Conservation (phyloP, 2,888 invertebrate genomes). For the Caprella mutica region DNA sequence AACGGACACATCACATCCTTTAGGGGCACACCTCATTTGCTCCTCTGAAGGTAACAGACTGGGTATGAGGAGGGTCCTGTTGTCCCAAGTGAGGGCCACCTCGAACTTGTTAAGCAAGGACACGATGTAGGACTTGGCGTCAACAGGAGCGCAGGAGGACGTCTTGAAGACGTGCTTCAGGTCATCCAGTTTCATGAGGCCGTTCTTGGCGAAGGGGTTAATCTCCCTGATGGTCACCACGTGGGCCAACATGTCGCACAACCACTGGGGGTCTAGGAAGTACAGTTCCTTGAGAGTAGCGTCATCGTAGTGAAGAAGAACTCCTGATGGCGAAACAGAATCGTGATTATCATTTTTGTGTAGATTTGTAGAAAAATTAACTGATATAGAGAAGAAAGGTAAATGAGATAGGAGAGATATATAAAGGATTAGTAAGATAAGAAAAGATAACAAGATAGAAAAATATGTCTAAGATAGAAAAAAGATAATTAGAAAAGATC, state of each 20-base stretch:
- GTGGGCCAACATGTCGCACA: slow-evolving; percentile 93
- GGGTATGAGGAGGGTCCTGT: slow-evolving; percentile 76
- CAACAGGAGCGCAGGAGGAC: slow-evolving; percentile 60
- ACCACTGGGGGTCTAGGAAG: slow-evolving; percentile 95
- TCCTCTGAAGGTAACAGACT: slow-evolving; percentile 73
- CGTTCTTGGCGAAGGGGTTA: slow-evolving; percentile 84
- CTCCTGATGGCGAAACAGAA: too few species aligned
- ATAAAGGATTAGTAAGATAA: too few species aligned
- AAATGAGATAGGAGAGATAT: too few species aligned
- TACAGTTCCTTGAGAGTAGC: slow-evolving; percentile 86
- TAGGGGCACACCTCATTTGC: slow-evolving; percentile 47
- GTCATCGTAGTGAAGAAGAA: slow-evolving; percentile 86
- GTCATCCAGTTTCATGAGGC: slow-evolving; percentile 87
- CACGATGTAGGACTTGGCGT: slow-evolving; percentile 68
- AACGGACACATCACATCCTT: slow-evolving; percentile 41
- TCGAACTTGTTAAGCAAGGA: slow-evolving; percentile 92
- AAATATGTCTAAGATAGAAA: too few species aligned
- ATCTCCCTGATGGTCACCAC: slow-evolving; percentile 95
- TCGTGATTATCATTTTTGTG: too few species aligned
- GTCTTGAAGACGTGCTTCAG: slow-evolving; percentile 83
- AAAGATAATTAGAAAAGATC: too few species aligned
- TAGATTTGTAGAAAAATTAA: too few species aligned
- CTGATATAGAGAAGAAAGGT: too few species aligned
- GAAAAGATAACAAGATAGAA: too few species aligned
- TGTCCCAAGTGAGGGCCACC: slow-evolving; percentile 92